Percentiles rank a stretch among this genome's conserved stretches.
Evolutionary conservation across 2,113 vertebrate genomes (phyloP).

Genomic region (Saimiri boliviensis): DNA sequence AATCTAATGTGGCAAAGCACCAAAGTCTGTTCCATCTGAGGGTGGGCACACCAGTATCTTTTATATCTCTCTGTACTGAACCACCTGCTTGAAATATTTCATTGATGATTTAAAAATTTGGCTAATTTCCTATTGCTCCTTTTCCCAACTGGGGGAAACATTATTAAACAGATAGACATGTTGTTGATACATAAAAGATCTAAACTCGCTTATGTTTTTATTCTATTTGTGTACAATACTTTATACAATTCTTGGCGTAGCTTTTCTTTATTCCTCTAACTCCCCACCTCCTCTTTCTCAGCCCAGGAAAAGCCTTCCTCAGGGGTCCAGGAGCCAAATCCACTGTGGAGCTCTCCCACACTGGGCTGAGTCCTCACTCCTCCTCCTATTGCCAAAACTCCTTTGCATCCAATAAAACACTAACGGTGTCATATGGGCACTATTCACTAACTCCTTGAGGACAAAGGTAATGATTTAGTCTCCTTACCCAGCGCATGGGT

Average conservation of each 20-base stretch:
- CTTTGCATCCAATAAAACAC: neutral
- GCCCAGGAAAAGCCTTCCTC: neutral
- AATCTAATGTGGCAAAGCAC: neutral
- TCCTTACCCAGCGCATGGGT: neutral
- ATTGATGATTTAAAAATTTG: neutral
- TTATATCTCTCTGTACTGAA: neutral
- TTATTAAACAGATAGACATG: neutral
- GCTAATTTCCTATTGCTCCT: neutral
- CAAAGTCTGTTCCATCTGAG: too few species aligned
- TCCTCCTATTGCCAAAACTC: neutral
- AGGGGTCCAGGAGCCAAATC: neutral
- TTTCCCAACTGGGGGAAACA: neutral
- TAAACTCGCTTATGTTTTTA: neutral
- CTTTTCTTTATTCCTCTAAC: neutral
- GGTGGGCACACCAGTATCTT: fast-evolving
- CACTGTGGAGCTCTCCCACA: fast-evolving
- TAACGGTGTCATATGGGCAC: fast-evolving
- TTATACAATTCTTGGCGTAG: neutral
- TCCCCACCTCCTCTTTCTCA: neutral
- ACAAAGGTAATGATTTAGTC: neutral
- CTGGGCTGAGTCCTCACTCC: fast-evolving
- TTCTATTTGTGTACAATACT: neutral
- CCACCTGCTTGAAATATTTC: neutral
- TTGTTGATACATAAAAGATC: neutral
- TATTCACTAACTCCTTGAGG: neutral